Conservation (phyloP, 2,888 invertebrate species). For the Zygothrica quintamaculata region DNA sequence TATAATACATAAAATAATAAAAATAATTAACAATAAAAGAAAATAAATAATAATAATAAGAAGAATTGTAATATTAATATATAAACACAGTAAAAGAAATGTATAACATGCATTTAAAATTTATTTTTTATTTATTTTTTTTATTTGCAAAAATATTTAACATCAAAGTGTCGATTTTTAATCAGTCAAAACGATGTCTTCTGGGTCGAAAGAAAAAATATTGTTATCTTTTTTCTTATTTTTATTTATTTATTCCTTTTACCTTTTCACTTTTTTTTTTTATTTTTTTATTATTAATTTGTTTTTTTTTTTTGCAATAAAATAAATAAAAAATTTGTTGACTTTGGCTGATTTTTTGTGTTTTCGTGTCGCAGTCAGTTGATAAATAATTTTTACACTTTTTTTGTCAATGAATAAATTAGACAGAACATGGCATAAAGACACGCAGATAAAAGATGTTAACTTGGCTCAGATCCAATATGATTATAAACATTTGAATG, state of each 20-base stretch:
- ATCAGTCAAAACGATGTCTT: constrained; percentile 48
- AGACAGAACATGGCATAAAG: constrained; percentile 42
- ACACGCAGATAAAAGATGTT: background rate
- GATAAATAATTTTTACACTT: constrained; percentile 66
- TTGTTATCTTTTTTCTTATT: constrained; percentile 4
- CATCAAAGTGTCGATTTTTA: constrained; percentile 58
- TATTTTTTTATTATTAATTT: background rate
- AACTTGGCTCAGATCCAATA: constrained; percentile 31
- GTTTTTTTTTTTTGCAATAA: constrained; percentile 8
- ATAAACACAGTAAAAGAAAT: constrained; percentile 21
- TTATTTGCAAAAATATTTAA: constrained; percentile 58
- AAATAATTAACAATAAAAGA: too few relatives aligned
- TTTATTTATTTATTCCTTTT: background rate
- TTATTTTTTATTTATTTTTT: constrained; percentile 19
- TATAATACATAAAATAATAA: too few relatives aligned
- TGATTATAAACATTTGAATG: constrained; percentile 17
- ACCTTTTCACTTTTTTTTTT: constrained; percentile 1
- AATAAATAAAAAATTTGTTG: constrained; percentile 13
- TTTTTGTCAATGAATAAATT: constrained; percentile 50
- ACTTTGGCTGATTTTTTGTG: constrained; percentile 4
- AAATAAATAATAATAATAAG: too few relatives aligned
- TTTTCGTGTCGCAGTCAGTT: background rate
- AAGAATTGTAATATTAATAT: constrained; percentile 30
- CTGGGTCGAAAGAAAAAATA: constrained; percentile 12
- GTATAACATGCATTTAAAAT: constrained; percentile 22